Base-by-base conservation (phyloP, 2,113 vertebrate species). In the Ciconia boyciana region DNA sequence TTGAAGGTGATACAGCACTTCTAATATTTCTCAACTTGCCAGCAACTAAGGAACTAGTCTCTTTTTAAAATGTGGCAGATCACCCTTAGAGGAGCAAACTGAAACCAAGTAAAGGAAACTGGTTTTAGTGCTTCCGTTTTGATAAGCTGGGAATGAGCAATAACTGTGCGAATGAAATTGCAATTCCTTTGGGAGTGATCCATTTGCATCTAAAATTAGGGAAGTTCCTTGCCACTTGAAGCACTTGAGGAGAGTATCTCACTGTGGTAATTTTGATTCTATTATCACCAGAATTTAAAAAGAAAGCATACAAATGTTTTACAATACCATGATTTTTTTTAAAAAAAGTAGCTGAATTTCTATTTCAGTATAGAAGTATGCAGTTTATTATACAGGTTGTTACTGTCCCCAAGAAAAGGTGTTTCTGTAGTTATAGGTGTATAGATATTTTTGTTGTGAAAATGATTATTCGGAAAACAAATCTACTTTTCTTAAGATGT, bases 371-470 rank as follows among this genome's bases (percentile, higher is more conserved):
- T 82, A 58, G 51, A 95, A 87, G 58, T 92, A 80, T 90, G 94
- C 90, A 75, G 96, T 94, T 97, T 97, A 61, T 77, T 96, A 84
- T 83, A 89, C 95, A 95, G 94, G 87, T 93, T 94, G 95, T 93
- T 97, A 86, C 82, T 96, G 94, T 96, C 87, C 91, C 89, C 57
- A 77, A 49, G 66, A 77, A 86, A 87, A 95, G 91, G 79, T 95
- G 95, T 96, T 97, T 95, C 95, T 97, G 96, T 68, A 96, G 74
- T 83, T 95, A 88, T 89, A 96, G 90, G 85, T 97, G 94, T 95
- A 90, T 93, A 95, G 91, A 76, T 96, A 95, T 89, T 94, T 97
- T 97, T 96, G 95, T 97, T 98, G 94, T 98, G 96, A 92, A 95
- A 96, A 97, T 97, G 84, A 97, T 94, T 98, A 94, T 96, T 97